These are phyloP conservation scores for Spheniscus mendiculus DNA, from an alignment of 2,113 vertebrate genomes.

Conservation along the genomic window DNA sequence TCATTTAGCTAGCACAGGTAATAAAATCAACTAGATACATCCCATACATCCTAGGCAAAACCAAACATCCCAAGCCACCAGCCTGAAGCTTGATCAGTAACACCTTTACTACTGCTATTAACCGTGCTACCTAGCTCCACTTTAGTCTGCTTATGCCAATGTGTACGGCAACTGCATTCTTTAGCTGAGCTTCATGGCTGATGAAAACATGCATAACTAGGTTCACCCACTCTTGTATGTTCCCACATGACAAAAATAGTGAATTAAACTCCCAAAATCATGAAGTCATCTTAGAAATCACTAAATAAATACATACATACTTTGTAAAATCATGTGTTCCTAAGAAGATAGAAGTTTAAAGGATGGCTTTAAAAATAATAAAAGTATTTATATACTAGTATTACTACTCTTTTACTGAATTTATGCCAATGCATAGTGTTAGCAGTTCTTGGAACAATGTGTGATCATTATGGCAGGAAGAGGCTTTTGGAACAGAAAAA, in stretches of 20 bases:
- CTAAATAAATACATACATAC: background rate
- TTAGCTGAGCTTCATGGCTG: background rate
- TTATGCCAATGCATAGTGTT: background rate
- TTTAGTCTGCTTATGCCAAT: accelerated
- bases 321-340: background rate
- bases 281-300: background rate
- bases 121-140: background rate
- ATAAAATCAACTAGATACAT: background rate
- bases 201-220: background rate
- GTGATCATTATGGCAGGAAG: background rate
- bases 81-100: background rate
- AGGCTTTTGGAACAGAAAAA: background rate
- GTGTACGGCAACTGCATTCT: background rate
- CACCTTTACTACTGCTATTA: background rate
- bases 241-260: background rate
- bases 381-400: background rate
- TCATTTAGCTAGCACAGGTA: background rate
- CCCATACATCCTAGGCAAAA: background rate
- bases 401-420: background rate
- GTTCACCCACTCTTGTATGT: background rate
- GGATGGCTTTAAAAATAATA: background rate
- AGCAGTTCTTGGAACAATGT: background rate
- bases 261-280: background rate
- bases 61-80: background rate
- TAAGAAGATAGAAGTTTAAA: background rate